These are phyloP conservation scores for Ctenicera cuprea DNA, from an alignment of 2,888 invertebrate genomes.

Conservation along the genomic window DNA sequence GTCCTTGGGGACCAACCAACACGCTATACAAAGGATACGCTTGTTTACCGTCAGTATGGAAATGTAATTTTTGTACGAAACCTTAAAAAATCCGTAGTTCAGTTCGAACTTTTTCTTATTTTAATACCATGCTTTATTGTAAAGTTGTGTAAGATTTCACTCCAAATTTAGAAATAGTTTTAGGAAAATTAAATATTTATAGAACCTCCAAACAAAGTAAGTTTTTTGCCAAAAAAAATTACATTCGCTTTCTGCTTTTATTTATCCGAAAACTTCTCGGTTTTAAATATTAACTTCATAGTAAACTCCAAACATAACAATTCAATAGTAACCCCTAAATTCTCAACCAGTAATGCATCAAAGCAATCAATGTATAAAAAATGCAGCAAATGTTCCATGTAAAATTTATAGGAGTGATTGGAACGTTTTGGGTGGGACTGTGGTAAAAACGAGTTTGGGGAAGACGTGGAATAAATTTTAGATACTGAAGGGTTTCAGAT, in stretches of 20 bases:
- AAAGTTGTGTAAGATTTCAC: too few species aligned
- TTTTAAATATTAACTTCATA: neutral
- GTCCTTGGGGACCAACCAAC: constrained; percentile 65
- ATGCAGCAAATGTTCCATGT: constrained; percentile 60
- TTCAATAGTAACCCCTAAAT: constrained; percentile 32
- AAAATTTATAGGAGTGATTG: constrained; percentile 62
- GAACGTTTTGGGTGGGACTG: constrained; percentile 62
- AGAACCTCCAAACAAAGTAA: too few species aligned
- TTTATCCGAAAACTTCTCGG: too few species aligned
- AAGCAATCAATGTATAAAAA: constrained; percentile 64
- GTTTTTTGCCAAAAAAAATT: neutral
- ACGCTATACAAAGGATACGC: constrained; percentile 34
- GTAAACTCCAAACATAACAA: constrained; percentile 15
- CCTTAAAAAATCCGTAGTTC: neutral
- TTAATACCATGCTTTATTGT: too few species aligned
- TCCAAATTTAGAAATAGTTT: too few species aligned
- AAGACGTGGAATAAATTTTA: neutral
- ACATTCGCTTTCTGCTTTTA: too few species aligned
- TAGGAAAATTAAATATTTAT: too few species aligned
- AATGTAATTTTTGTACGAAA: neutral
- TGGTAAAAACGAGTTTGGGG: constrained; percentile 52
- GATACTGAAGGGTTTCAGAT: neutral
- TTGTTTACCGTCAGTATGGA: constrained; percentile 2
- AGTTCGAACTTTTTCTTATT: too few species aligned
- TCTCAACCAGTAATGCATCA: constrained; percentile 31